These are phyloP conservation scores for Epinephelus coioides DNA, from an alignment of 2,797 vertebrate species.

Conservation along the genomic window DNA sequence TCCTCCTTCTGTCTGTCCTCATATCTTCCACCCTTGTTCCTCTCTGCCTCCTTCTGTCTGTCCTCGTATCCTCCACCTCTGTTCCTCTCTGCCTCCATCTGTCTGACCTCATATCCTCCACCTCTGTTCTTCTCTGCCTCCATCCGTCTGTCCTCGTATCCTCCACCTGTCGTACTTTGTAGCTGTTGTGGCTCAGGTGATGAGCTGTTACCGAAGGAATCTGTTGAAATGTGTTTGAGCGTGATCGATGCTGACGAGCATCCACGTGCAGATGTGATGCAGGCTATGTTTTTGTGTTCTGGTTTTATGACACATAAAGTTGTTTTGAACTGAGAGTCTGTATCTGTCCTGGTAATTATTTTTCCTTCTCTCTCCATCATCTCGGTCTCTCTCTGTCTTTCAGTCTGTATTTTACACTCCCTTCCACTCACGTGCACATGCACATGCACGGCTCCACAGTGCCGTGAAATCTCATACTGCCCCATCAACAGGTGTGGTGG, in stretches of 20 bases:
- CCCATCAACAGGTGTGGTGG: constrained; percentile 69
- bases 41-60: too few relatives aligned
- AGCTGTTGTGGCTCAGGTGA: constrained; percentile 4
- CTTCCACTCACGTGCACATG: constrained; percentile 9
- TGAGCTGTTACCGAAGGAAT: background rate
- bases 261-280: constrained; percentile 1
- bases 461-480: constrained; percentile 58
- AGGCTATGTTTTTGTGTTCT: background rate
- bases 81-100: too few relatives aligned
- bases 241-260: background rate
- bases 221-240: background rate
- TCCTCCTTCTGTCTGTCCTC: too few relatives aligned
- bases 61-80: too few relatives aligned
- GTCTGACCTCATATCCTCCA: too few relatives aligned
- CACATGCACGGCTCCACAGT: constrained; percentile 17
- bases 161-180: background rate
- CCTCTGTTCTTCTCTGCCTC: too few relatives aligned
- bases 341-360: background rate
- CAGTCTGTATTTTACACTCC: constrained; percentile 1
- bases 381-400: constrained; percentile 1
- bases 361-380: background rate
- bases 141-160: too few relatives aligned
- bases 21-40: too few relatives aligned
- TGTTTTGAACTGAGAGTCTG: background rate
- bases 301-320: constrained; percentile 1